phyloP scores from a whole-genome alignment of 2,113 vertebrate species.

The Poeciliopsis turrubarensis region DNA sequence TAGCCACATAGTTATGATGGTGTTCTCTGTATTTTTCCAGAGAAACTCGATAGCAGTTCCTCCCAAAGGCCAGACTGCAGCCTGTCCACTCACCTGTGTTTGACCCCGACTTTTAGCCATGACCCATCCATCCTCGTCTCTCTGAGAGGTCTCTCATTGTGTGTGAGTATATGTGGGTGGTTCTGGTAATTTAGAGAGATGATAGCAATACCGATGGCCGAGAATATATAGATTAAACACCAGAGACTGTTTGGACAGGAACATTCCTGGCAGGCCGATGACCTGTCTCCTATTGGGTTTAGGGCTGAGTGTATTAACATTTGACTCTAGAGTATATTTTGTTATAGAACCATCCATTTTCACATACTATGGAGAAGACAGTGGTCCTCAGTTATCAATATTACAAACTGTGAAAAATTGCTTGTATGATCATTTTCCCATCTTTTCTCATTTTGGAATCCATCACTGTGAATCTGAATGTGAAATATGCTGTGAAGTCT shows the following conservation, averaged over 20 bases:
- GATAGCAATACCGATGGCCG: constrained; percentile 46
- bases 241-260: constrained; percentile 12
- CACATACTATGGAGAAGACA: neutral
- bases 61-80: constrained; percentile 7
- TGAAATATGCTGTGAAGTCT: neutral
- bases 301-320: neutral
- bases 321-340: neutral
- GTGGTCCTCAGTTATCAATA: neutral
- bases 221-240: constrained; percentile 56
- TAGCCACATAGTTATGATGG: too few species aligned
- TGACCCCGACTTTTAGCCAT: constrained; percentile 50
- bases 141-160: constrained; percentile 9
- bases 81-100: constrained; percentile 56
- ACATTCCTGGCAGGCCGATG: constrained; percentile 20
- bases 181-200: constrained; percentile 37
- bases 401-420: neutral
- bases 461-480: neutral
- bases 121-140: constrained; percentile 53
- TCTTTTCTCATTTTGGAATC: neutral
- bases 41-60: neutral
- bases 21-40: neutral
- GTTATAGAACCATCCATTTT: neutral
- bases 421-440: neutral
- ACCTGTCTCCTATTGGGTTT: constrained; percentile 8
- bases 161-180: constrained; percentile 6